Conservation (phyloP, 2,888 invertebrate species). For the Trachelus tabidus region DNA sequence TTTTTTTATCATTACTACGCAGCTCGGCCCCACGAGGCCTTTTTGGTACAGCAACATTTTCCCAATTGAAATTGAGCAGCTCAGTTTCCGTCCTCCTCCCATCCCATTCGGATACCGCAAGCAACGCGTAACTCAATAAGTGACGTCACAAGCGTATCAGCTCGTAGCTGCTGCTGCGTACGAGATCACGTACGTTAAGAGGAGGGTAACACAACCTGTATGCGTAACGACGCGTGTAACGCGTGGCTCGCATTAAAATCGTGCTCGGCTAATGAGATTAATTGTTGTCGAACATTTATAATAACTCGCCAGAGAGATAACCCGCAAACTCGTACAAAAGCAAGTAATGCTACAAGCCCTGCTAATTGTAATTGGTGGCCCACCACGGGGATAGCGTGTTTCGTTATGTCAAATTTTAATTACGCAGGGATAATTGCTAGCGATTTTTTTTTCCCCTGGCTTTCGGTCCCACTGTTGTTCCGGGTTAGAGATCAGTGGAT, state of each 20-base stretch:
- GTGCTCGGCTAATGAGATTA: conserved; percentile 34
- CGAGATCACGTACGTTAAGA: neutral
- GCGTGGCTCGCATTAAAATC: conserved; percentile 23
- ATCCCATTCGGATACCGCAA: neutral
- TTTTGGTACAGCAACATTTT: neutral
- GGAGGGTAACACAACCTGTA: neutral
- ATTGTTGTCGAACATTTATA: conserved; percentile 40
- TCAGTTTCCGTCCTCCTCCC: neutral
- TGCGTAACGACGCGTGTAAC: neutral
- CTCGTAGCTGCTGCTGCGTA: neutral
- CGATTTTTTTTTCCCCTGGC: neutral
- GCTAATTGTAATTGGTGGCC: neutral
- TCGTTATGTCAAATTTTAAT: neutral
- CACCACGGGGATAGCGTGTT: neutral
- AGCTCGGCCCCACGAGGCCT: neutral
- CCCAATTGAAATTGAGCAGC: neutral
- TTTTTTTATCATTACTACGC: neutral
- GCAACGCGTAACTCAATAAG: neutral
- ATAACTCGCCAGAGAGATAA: conserved; percentile 2
- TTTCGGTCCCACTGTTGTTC: no score
- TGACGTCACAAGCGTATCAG: neutral
- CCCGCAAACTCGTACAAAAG: neutral
- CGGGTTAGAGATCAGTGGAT: no score
- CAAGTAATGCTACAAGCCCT: neutral
- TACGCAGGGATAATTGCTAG: neutral